phyloP scores from a whole-genome alignment of 2,797 vertebrate genomes.

The Chloroceryle amazona region DNA sequence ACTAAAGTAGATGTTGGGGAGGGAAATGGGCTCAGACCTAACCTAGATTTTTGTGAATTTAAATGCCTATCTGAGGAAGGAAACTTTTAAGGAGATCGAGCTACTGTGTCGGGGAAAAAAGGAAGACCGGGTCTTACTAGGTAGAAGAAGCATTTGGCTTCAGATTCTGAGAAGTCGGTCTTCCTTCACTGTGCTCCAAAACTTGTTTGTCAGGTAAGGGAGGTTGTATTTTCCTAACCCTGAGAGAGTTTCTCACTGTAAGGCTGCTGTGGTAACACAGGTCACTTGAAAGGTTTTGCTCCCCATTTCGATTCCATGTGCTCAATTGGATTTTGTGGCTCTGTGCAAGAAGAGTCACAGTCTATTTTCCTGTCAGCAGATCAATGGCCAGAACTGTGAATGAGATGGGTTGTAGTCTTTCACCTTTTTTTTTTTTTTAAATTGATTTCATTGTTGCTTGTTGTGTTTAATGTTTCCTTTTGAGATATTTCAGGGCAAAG shows the following conservation, averaged over 20 bases:
- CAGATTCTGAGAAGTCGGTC: neutral
- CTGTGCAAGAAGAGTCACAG: too few species aligned
- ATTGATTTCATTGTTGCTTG: neutral
- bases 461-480: neutral
- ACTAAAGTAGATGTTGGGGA: neutral
- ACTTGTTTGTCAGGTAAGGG: neutral
- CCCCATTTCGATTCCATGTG: accelerated
- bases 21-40: neutral
- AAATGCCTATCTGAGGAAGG: neutral
- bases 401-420: neutral
- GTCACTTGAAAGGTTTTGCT: neutral
- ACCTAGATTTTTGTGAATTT: constrained; percentile 15
- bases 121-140: neutral
- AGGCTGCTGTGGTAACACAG: neutral
- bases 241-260: neutral
- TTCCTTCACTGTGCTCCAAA: neutral
- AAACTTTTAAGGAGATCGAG: neutral
- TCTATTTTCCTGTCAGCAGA: neutral
- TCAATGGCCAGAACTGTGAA: neutral
- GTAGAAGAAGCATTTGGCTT: accelerated
- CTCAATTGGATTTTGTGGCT: neutral
- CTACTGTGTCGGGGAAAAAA: neutral
- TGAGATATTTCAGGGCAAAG: neutral
- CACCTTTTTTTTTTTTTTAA: accelerated
- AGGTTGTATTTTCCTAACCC: neutral